Evolutionary conservation across 1,140 invertebrate genomes (phyloP).

Genomic region (Carcinoscorpius rotundicauda): DNA sequence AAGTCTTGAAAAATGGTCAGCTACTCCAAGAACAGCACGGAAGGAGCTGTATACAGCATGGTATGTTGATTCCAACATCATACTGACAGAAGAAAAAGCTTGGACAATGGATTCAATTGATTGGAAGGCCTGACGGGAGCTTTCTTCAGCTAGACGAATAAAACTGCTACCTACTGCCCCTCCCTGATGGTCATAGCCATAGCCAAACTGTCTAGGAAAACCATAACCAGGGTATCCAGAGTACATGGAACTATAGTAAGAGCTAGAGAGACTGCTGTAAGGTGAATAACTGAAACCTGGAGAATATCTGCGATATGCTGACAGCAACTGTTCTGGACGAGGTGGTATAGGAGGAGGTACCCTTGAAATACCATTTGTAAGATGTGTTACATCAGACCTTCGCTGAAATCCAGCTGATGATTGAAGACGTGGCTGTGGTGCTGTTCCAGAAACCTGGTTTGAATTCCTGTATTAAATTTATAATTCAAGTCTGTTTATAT

Average conservation of each 20-base stretch:
- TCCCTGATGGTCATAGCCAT: conserved; percentile 1
- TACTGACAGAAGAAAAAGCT: conserved; percentile 81
- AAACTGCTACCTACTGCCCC: conserved; percentile 34
- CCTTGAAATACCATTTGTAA: too few species aligned
- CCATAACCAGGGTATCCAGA: background rate
- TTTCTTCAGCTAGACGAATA: conserved; percentile 77
- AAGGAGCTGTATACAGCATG: conserved; percentile 90
- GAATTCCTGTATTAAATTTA: too few species aligned
- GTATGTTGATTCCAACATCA: conserved; percentile 94
- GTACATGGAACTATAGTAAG: background rate
- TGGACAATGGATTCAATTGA: conserved; percentile 85
- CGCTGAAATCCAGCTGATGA: too few species aligned
- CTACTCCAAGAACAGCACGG: conserved; percentile 83
- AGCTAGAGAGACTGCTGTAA: background rate
- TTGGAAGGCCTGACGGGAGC: conserved; percentile 78
- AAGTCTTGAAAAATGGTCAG: conserved; percentile 79
- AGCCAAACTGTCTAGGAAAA: background rate
- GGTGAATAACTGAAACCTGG: background rate
- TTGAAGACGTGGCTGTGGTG: too few species aligned
- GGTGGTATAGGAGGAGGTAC: too few species aligned
- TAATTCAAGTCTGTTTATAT: too few species aligned
- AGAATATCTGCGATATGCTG: too few species aligned
- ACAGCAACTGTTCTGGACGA: too few species aligned
- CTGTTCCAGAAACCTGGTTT: too few species aligned
- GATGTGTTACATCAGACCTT: too few species aligned